Percentiles rank a stretch among this genome's conserved stretches.
Evolutionary conservation across 2,888 invertebrate genomes (phyloP).

Genomic region (Pemphredon lugubris): DNA sequence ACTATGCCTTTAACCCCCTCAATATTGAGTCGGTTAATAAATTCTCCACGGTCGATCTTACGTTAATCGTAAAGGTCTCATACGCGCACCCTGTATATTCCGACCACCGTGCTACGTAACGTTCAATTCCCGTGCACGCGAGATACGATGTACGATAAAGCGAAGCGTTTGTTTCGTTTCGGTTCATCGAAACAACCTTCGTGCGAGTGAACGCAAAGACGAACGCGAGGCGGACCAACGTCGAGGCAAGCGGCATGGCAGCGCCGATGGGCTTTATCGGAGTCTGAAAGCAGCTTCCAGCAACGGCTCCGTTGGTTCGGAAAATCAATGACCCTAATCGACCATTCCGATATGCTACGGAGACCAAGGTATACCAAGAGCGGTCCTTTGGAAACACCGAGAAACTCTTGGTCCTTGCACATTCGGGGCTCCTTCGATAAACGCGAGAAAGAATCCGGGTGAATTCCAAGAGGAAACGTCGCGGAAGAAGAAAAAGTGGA

Average conservation of each 20-base stretch:
- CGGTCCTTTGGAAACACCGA: slow-evolving; percentile 36
- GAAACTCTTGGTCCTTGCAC: background rate
- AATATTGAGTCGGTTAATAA: too few species aligned
- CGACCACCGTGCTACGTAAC: too few species aligned
- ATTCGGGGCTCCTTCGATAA: background rate
- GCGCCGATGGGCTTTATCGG: slow-evolving; percentile 41
- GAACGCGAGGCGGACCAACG: slow-evolving; percentile 48
- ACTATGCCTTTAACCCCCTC: too few species aligned
- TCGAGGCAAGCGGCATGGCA: slow-evolving; percentile 12
- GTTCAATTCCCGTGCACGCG: background rate
- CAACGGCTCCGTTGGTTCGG: slow-evolving; percentile 49
- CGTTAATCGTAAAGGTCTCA: too few species aligned
- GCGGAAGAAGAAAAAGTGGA: too few species aligned
- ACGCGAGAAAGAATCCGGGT: background rate
- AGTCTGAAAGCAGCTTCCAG: slow-evolving; percentile 40
- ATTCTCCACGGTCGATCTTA: too few species aligned
- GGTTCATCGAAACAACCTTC: background rate
- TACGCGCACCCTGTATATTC: too few species aligned
- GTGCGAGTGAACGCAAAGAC: slow-evolving; percentile 15
- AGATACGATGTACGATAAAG: slow-evolving; percentile 6
- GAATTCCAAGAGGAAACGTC: too few species aligned
- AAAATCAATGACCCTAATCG: slow-evolving; percentile 72
- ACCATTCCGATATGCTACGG: slow-evolving; percentile 37
- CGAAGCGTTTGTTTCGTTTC: slow-evolving; percentile 4
- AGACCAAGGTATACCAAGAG: slow-evolving; percentile 14